Conservation (phyloP, 2,113 vertebrate genomes). For the Hylia prasina region DNA sequence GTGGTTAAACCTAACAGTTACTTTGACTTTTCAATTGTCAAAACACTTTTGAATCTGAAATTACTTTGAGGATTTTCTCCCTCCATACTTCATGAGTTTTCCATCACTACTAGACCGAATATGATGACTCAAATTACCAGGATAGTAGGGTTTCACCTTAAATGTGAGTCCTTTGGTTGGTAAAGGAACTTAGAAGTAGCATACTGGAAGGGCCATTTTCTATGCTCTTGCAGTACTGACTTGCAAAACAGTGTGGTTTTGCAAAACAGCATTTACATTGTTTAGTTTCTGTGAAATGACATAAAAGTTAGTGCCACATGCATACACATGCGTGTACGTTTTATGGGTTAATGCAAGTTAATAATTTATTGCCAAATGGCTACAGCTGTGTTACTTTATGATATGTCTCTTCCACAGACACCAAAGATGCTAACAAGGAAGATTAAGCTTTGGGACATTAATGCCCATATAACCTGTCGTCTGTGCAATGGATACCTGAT, state of each 20-base stretch:
- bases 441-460: constrained; percentile 99
- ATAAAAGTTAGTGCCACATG: background rate
- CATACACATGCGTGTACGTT: fast-evolving
- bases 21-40: background rate
- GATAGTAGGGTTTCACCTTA: background rate
- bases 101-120: background rate
- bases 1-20: background rate
- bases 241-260: background rate
- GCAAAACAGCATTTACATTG: background rate
- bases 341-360: background rate
- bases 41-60: background rate
- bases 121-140: background rate
- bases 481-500: constrained; percentile 98
- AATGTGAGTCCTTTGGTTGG: background rate
- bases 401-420: constrained; percentile 75
- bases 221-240: background rate
- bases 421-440: constrained; percentile 99
- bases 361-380: background rate
- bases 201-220: background rate
- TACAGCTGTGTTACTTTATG: background rate
- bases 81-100: background rate
- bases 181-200: background rate
- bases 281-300: background rate
- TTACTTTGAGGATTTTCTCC: background rate
- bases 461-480: constrained; percentile 98